phyloP scores from a whole-genome alignment of 64 coral and sea anemone species.

The Montipora efflorescens region DNA sequence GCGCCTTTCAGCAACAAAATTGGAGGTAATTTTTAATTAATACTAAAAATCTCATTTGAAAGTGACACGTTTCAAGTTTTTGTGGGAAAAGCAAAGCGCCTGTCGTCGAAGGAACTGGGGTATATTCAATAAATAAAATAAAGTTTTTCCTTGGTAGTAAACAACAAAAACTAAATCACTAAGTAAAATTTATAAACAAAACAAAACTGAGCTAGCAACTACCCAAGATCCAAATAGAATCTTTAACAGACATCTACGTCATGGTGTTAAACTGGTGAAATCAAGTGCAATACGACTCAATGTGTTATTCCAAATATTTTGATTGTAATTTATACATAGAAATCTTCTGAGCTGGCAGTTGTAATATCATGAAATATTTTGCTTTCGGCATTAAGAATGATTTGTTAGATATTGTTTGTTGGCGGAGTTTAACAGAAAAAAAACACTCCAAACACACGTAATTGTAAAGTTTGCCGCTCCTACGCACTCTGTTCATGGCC shows the following conservation, averaged over 20 bases:
- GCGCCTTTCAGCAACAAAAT: not conserved
- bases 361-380: conserved; percentile 31
- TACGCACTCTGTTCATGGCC: not conserved
- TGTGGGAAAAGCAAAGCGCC: not conserved
- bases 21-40: not conserved
- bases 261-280: not conserved
- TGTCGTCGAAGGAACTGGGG: not conserved
- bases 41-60: not conserved
- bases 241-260: not conserved
- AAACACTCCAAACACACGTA: conserved; percentile 36
- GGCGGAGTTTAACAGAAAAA: conserved; percentile 34
- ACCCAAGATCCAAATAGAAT: not conserved
- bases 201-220: not conserved
- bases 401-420: conserved; percentile 49
- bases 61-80: not conserved
- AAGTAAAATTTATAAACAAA: too few species aligned
- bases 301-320: conserved; percentile 44
- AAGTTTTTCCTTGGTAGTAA: too few species aligned
- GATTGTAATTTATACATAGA: conserved; percentile 4
- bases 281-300: not conserved
- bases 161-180: too few species aligned
- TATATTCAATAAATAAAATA: not conserved
- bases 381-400: not conserved
- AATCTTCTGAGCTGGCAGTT: not conserved
- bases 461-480: conserved; percentile 18